Percentiles rank a stretch among this genome's conserved stretches.
These are phyloP conservation scores for Cephus rjabovi DNA, from an alignment of 2,888 invertebrate genomes.

Conservation along the genomic window DNA sequence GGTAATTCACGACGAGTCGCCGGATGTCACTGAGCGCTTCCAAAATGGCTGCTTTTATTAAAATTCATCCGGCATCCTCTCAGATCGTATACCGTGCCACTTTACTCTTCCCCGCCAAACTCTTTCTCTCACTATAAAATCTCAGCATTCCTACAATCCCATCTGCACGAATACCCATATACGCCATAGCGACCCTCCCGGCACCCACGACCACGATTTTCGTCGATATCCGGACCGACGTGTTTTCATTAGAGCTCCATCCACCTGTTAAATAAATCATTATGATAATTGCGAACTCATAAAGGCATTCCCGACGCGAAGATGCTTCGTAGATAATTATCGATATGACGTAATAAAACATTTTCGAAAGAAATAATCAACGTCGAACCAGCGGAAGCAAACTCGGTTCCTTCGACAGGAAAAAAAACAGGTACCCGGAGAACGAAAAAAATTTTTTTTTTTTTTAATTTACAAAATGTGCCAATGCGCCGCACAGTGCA, in stretches of 20 bases:
- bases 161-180: neutral
- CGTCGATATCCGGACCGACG: constrained; percentile 33
- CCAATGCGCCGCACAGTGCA: too few species aligned
- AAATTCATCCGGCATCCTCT: constrained; percentile 33
- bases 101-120: neutral
- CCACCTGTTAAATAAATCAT: constrained; percentile 37
- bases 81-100: neutral
- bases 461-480: too few species aligned
- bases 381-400: neutral
- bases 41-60: constrained; percentile 28
- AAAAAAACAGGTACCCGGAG: neutral
- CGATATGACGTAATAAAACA: neutral
- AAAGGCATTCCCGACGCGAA: neutral
- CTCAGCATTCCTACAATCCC: neutral
- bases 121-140: constrained; percentile 9
- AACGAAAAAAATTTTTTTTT: too few species aligned
- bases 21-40: constrained; percentile 13
- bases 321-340: neutral
- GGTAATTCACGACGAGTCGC: constrained; percentile 12
- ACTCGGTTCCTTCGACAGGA: neutral
- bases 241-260: constrained; percentile 34
- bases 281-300: constrained; percentile 1
- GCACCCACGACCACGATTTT: constrained; percentile 12
- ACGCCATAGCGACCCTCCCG: neutral
- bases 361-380: neutral